Base-by-base conservation (phyloP, 2,888 invertebrate species). In the Parnassius mnemosyne region DNA sequence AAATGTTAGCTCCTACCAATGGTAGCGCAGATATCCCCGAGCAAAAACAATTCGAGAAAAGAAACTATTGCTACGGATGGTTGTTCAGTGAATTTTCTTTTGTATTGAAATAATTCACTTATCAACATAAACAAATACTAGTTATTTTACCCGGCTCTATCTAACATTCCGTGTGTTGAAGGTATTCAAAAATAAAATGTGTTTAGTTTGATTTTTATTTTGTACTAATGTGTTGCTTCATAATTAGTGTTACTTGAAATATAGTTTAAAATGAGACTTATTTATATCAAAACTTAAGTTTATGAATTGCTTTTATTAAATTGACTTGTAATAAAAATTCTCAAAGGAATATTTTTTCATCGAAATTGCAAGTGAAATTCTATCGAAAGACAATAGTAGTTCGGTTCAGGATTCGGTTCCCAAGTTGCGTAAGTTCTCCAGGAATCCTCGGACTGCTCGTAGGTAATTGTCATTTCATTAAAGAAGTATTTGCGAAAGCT, bases 391-490 rank as follows among this genome's bases (percentile, higher is more conserved):
- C 50, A 10, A 46, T 56, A 49, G 59, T 54, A 63, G 0, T 12
- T 12, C 42, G 65, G 66, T 64, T 64, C 68, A 65, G 70, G 70
- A 66, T 66, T 72, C 71, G 71, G 68, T 69, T 69, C 72, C 73
- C 71, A 34, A 70, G 70, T 80, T 78, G 76, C 79, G 76, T 78
- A 81, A 80, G 75, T 73, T 77, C 71, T 64, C 74, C 71, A 73
- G 79, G 84, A 84, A 84, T 85, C 76, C 79, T 64, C 70, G 68
- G 71, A 74, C 73, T 71, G 76, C 76, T 77, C 80, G 80, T 77
- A 76, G 76, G 85, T 89, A 89, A 89, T 89, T 89, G 89, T 87
- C 87, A 87, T 89, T 89, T 89, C 89, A 88, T 90, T 90, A 89
- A 80, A 82, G 84, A 85, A 89, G 83, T 84, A 89, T 90, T 85